Base-by-base conservation (phyloP, 2,113 vertebrate species). In the Cichladusa arquata region DNA sequence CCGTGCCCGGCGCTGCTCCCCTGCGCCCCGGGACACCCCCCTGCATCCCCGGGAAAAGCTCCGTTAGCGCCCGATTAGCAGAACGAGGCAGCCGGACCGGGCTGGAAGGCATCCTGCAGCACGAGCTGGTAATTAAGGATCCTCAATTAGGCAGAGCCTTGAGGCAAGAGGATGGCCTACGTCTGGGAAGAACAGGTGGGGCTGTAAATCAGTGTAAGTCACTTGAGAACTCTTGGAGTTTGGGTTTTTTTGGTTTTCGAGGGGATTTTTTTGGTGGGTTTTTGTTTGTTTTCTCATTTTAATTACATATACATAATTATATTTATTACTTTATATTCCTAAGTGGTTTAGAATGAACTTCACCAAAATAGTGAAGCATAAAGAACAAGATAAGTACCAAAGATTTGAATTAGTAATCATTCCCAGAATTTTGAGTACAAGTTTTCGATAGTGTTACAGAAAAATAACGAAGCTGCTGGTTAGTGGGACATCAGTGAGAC, bases 171-270 rank as follows among this genome's bases (percentile, higher is more conserved):
- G 15, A n/a, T 44, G 74, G 74, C 58, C 71, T 44, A 1, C 9
- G 44, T 28, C 88, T 58, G 78, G 19, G 50, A 76, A 61, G 38
- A 12, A 33, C 66, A 86, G 44, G 34, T 17, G 45, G 62, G 78
- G 13, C 66, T 89, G 36, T 60, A 77, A 91, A 78, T 88, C 66
- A 33, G 24, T 14, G 34, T 25, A 62, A 45, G 36, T 9, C 12
- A 2, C 54, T 67, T 36, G 60, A 82, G 48, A 60, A 26, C 29
- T 57, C n/a, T 38, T 36, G 22, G 34, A 9, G 36, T 36, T 36
- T 36, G 7, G 31, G 1, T 23, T 12, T 5, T 12, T 48, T 29
- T 53, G 2, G 4, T 54, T 64, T 64, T 54, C 1, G 12, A 8
- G 6, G 4, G 8, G 11, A 7, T 53, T 12, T 14, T 33, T 72